phyloP scores from a whole-genome alignment of 2,113 vertebrate genomes.

The Pica pica region DNA sequence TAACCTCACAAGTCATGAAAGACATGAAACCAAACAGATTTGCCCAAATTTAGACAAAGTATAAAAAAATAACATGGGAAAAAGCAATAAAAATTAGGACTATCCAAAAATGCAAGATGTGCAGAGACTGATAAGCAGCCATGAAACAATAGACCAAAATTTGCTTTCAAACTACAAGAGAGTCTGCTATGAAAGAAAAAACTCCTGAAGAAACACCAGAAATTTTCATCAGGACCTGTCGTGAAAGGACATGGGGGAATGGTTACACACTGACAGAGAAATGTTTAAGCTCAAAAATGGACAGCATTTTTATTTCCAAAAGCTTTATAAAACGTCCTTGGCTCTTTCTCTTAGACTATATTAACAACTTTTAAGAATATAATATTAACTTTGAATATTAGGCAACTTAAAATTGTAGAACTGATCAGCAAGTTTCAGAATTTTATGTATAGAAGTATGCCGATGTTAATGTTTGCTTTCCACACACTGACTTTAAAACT shows the following conservation, averaged over 20 bases:
- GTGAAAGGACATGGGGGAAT: no score
- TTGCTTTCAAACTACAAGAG: neutral
- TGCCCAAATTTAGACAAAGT: neutral
- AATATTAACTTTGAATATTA: neutral
- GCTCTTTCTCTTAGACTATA: neutral
- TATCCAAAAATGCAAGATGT: rapidly evolving
- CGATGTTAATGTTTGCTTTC: neutral
- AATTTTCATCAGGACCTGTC: neutral
- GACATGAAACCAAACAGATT: neutral
- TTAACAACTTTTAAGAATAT: neutral
- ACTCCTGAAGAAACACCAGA: neutral
- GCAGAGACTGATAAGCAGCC: neutral
- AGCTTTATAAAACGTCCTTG: neutral
- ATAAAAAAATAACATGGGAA: neutral
- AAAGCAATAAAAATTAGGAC: neutral
- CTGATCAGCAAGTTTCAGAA: neutral
- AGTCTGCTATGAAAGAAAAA: neutral
- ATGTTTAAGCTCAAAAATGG: neutral
- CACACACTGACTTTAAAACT: neutral
- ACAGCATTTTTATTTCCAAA: neutral
- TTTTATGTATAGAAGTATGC: neutral
- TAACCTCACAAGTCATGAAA: neutral
- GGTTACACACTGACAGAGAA: neutral
- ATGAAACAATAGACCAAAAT: neutral
- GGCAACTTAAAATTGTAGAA: neutral